Percentiles rank a stretch among this genome's conserved stretches.
Evolutionary conservation across 2,113 vertebrate species (phyloP).

Genomic region (Glaucidium brasilianum): DNA sequence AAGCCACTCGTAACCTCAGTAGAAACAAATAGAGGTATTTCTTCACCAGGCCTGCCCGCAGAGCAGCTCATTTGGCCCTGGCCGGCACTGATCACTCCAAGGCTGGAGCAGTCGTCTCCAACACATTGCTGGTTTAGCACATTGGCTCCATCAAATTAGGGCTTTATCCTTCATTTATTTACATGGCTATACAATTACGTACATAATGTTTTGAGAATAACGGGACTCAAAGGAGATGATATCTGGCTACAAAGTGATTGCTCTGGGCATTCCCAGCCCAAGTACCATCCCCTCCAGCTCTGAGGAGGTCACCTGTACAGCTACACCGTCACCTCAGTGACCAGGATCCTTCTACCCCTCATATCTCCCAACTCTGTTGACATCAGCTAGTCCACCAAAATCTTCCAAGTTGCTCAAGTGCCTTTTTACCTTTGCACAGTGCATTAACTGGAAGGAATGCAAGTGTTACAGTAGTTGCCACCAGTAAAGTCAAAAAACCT

Average conservation of each 20-base stretch:
- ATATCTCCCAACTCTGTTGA: neutral
- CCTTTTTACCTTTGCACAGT: neutral
- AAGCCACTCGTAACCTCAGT: neutral
- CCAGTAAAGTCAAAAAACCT: neutral
- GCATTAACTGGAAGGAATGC: neutral
- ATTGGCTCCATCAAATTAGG: accelerated
- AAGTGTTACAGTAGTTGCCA: neutral
- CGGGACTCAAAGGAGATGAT: neutral
- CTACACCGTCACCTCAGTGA: neutral
- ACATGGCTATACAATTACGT: neutral
- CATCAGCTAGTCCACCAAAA: neutral
- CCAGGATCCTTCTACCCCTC: neutral
- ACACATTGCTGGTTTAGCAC: neutral
- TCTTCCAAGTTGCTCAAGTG: neutral
- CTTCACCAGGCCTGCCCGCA: neutral
- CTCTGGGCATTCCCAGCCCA: neutral
- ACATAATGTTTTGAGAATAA: neutral
- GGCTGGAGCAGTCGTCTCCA: neutral
- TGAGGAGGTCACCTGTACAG: neutral
- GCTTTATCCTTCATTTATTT: neutral
- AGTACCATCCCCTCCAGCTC: neutral
- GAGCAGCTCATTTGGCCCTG: neutral
- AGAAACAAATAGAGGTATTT: neutral
- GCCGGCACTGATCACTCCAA: neutral
- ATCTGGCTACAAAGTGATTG: neutral